Evolutionary conservation across 2,888 invertebrate genomes (phyloP), one percentile per base, ranked within the genome.

Genomic region (Leptogaster cylindrica): DNA sequence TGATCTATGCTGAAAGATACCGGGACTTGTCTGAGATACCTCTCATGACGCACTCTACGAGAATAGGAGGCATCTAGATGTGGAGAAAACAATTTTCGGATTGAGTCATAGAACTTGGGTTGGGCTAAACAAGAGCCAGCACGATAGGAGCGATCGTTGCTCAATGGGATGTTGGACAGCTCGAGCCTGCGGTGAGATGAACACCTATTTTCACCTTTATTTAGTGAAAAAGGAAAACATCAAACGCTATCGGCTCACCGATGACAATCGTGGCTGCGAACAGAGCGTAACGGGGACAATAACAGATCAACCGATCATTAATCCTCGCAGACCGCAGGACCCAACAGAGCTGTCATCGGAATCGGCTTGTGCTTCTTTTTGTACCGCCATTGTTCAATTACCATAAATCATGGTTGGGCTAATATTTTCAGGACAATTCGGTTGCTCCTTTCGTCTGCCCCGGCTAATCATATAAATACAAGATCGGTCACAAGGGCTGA

Each of bases 241-340:
- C 41, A 44, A 61, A 41, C 61, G 25, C 12, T 23, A 20, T 20
- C 31, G 41, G 41, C 14, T 18, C 41, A 41, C 2, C 41, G 10
- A 18, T 41, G 41, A 25, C 23, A 48, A 48, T 25, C 48, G 16
- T 12, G 25, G 23, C n/a, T 36, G 44, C 18, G 31, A 12, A 27
- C 8, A 58, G 41, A 58, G 25, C 7, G 23, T 36, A 20, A 27
- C 44, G 27, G 28, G 61, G 44, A 61, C 61, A 61, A 61, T 61
- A 44, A 61, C 61, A 44, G 61, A 61, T 61, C 61, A 61, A 41
- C 28, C 61, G 44, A 61, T 61, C 61, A 61, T 61, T 61, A 61
- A 61, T 61, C 61, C 61, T 61, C 27, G 20, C 27, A 8, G 61
- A 61, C 61, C 61, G 5, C 61, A 61, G 61, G 61, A 61, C 28